Base-by-base conservation (phyloP, 2,113 vertebrate genomes). In the Alligator mississippiensis region DNA sequence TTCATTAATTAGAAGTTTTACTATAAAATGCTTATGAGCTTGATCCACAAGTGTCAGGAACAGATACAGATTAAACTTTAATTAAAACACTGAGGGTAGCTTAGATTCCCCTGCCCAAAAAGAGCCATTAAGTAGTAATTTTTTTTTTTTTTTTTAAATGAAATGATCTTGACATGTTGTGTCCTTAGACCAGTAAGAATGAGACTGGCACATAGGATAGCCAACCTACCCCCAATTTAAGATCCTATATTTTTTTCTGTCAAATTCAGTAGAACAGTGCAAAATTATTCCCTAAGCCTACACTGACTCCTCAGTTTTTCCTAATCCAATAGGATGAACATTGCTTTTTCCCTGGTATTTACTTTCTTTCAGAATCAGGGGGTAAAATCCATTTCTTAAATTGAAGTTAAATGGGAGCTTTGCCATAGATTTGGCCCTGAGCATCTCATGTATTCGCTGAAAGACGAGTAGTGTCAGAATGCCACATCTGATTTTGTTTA, bases 191-290 rank as follows among this genome's bases (percentile, higher is more conserved):
- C 0, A 25, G 61, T 80, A 87, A 85, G 63, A 25, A 34, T 4
- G 66, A 90, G 77, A 90, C 78, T 79, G 1, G 0, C 80, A 28
- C 0, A 0, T 25, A 7, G 77, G 92, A 82, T 86, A 85, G 77
- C 77, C 82, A 89, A 94, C 84, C 70, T 87, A 93, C 95, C 66
- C 47, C 9, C 96, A 93, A 96, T 96, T 96, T 96, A 13, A 74
- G 21, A 47, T 27, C 38, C 83, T 88, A 93, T 94, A 93, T 64
- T 62, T 90, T 81, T 47, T 85, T 92, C 90, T 87, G 87, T 59
- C 78, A 92, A 91, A 76, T 59, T 13, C 2, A 25, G 84, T 70
- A 59, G 3, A 90, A 92, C 87, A 0, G 9, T 13, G 64, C 70
- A 93, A 47, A 47, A 15, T 64, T 80, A 3, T 61, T 94, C 17